phyloP scores from a whole-genome alignment of 2,888 invertebrate genomes.

The Synergus itoensis region DNA sequence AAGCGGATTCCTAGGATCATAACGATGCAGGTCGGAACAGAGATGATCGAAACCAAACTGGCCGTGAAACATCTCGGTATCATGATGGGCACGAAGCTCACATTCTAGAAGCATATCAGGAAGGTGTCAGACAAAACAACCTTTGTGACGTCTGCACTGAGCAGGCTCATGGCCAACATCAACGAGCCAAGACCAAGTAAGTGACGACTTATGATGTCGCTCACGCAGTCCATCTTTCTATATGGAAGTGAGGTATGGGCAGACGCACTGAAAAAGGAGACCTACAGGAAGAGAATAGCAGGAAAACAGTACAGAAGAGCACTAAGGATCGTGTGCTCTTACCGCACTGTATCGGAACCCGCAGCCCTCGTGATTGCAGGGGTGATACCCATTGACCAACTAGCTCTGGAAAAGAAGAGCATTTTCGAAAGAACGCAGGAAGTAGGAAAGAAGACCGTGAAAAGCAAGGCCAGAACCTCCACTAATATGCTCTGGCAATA shows the following conservation, averaged over 20 bases:
- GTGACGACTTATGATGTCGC: no score
- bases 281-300: conserved; percentile 50
- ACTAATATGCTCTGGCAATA: no score
- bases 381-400: no score
- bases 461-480: no score
- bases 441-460: no score
- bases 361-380: conserved; percentile 55
- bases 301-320: conserved; percentile 54
- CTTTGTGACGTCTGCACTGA: no score
- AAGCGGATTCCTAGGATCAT: conserved; percentile 51
- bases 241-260: conserved; percentile 51
- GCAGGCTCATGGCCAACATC: no score
- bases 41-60: conserved; percentile 35
- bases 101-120: not conserved
- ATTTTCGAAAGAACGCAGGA: no score
- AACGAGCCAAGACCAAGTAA: no score
- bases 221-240: no score
- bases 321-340: conserved; percentile 52
- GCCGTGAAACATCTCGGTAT: conserved; percentile 57
- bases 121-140: no score
- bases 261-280: conserved; percentile 45
- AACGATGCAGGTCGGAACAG: conserved; percentile 45
- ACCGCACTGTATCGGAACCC: conserved; percentile 58
- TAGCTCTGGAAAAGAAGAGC: no score
- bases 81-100: not conserved